phyloP scores from a whole-genome alignment of 2,888 invertebrate genomes.

The Meteorus cinctellus region DNA sequence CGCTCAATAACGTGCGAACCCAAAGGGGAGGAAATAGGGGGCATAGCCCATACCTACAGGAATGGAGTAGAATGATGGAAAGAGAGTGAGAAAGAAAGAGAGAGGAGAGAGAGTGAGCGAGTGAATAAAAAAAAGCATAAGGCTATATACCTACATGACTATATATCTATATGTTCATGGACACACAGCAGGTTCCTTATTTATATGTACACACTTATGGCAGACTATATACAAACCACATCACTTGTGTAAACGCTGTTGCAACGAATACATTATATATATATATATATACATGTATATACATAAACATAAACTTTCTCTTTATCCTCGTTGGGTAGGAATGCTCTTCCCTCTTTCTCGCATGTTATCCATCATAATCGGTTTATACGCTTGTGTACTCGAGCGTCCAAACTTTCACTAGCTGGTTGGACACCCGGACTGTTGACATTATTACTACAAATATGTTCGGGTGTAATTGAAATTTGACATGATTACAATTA shows the following conservation, averaged over 20 bases:
- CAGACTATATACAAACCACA: slow-evolving; percentile 70
- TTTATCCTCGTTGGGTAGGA: not conserved
- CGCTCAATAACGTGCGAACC: slow-evolving; percentile 80
- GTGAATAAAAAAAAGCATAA: not conserved
- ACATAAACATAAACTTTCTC: not conserved
- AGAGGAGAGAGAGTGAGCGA: slow-evolving; percentile 6
- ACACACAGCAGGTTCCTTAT: slow-evolving; percentile 12
- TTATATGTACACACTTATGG: slow-evolving; percentile 59
- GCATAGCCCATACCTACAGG: slow-evolving; percentile 61
- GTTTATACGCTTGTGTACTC: slow-evolving; percentile 55
- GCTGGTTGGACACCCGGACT: slow-evolving; percentile 51
- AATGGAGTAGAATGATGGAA: slow-evolving; percentile 62
- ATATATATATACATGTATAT: not conserved
- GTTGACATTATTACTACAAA: slow-evolving; percentile 27
- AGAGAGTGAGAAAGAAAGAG: slow-evolving; percentile 57
- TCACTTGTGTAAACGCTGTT: slow-evolving; percentile 30
- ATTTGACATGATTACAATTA: not conserved
- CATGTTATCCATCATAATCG: slow-evolving; percentile 65
- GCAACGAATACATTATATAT: slow-evolving; percentile 16
- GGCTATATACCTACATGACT: slow-evolving; percentile 38
- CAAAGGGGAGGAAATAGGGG: slow-evolving; percentile 74
- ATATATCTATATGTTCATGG: slow-evolving; percentile 28
- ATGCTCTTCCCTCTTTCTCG: slow-evolving; percentile 26
- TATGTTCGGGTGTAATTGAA: not conserved
- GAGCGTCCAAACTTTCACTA: slow-evolving; percentile 57